phyloP scores from a whole-genome alignment of 2,113 vertebrate species.

The Rostratula benghalensis region DNA sequence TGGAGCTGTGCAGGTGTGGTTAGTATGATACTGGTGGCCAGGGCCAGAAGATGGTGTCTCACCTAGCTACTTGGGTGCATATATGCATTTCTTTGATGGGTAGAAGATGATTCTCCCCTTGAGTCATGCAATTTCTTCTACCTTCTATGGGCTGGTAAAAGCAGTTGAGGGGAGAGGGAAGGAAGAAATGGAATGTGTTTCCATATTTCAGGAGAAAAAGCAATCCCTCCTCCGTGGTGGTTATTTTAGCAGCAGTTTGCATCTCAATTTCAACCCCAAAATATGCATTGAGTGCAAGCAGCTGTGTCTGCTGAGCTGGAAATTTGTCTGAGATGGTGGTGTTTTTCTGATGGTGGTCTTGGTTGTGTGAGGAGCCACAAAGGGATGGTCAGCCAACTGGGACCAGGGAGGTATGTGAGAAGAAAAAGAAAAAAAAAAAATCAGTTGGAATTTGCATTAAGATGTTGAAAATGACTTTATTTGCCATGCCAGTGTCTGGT shows the following conservation, averaged over 20 bases:
- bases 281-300: neutral
- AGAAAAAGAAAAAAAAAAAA: too few species aligned
- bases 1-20: neutral
- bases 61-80: neutral
- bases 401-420: neutral
- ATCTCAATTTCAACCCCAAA: slow-evolving; percentile 5
- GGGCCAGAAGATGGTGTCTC: neutral
- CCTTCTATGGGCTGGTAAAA: neutral
- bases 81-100: neutral
- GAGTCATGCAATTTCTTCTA: neutral
- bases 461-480: neutral
- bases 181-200: neutral
- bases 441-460: neutral
- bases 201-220: neutral
- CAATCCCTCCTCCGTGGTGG: neutral
- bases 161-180: neutral
- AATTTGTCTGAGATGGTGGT: neutral
- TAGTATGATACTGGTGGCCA: neutral
- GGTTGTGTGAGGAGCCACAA: neutral
- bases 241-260: slow-evolving; percentile 8
- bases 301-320: slow-evolving; percentile 5
- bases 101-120: neutral
- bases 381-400: neutral
- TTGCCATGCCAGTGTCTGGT: neutral
- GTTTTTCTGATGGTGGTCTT: neutral